Base-by-base conservation (phyloP, 1,140 invertebrate genomes). In the Mycetomoellerius zeteki region DNA sequence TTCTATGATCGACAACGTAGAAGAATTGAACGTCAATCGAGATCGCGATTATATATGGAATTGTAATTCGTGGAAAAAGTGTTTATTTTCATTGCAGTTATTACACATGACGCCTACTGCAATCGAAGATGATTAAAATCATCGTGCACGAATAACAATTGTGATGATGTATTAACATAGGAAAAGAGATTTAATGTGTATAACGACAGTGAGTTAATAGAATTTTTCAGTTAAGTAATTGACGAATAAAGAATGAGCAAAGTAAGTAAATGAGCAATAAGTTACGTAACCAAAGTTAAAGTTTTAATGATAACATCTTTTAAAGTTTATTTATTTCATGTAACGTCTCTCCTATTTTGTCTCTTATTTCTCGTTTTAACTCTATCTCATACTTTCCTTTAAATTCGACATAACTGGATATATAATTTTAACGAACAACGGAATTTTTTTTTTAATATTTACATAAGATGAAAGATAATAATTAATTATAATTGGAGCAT, bases 401-500 rank as follows among this genome's bases (percentile, higher is more conserved):
- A 2, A 65, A 30, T 78, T 62, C 62, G 21, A 43, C n/a, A 47
- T 47, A 77, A 21, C n/a, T n/a, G 24, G 24, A 78, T 30, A 27
- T 64, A 33, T 64, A 47, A 76, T 33, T 64, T 64, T 47, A 64
- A 33, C 8, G 21, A 77, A 62, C 27, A 58, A 60, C 14, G 21
- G 0, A 30, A 64, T 77, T 37, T 64, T 47, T 47, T 62, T 47
- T 0, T 0, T 30, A 27, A 77, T 62, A 33, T 19, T 19, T 47
- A 78, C 43, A 24, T 5, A 33, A 33, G 10, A 47, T 24, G 37
- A 30, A 12, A 64, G 37, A 43, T 43, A 12, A n/a, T 64, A 64
- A 77, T 75, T 77, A 27, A 64, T 77, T 64, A 77, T 77, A 77
- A 64, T 47, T 64, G 56, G 16, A 56, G 72, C 30, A 75, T 75